These are phyloP conservation scores for Lophius americanus DNA, from an alignment of 2,797 vertebrate genomes.

Conservation along the genomic window DNA sequence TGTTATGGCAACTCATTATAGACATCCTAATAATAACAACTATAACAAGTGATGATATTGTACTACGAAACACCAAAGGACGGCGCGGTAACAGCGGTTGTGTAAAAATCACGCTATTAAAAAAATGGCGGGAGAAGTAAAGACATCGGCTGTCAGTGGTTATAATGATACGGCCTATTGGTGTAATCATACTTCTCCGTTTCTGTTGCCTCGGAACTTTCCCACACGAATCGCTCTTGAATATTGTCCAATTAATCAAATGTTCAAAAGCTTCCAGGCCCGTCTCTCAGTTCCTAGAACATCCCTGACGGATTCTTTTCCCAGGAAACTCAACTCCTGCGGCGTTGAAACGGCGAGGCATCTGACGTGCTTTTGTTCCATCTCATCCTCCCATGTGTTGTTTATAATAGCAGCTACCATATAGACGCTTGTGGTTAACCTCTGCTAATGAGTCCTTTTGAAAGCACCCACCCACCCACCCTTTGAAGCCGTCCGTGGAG, in stretches of 20 bases:
- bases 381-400: slow-evolving; percentile 54
- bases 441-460: slow-evolving; percentile 69
- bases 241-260: slow-evolving; percentile 52
- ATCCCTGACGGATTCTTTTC: slow-evolving; percentile 38
- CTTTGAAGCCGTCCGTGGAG: slow-evolving; percentile 61
- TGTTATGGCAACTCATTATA: no score
- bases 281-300: slow-evolving; percentile 36
- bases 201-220: slow-evolving; percentile 5
- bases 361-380: slow-evolving; percentile 63
- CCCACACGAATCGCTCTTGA: slow-evolving; percentile 41
- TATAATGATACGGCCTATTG: no score
- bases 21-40: no score
- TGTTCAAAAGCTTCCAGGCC: slow-evolving; percentile 36
- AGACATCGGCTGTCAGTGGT: no score
- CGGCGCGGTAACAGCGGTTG: no score
- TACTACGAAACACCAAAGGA: no score
- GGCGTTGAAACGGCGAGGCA: slow-evolving; percentile 42
- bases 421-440: slow-evolving; percentile 69
- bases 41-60: no score
- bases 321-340: slow-evolving; percentile 42
- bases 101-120: no score
- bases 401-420: slow-evolving; percentile 64
- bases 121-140: no score
- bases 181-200: slow-evolving; percentile 11
- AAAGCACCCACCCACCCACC: slow-evolving; percentile 21